Percentiles rank a stretch among this genome's conserved stretches.
These are phyloP conservation scores for Phthorimaea operculella DNA, from an alignment of 1,140 invertebrate genomes.

Conservation along the genomic window DNA sequence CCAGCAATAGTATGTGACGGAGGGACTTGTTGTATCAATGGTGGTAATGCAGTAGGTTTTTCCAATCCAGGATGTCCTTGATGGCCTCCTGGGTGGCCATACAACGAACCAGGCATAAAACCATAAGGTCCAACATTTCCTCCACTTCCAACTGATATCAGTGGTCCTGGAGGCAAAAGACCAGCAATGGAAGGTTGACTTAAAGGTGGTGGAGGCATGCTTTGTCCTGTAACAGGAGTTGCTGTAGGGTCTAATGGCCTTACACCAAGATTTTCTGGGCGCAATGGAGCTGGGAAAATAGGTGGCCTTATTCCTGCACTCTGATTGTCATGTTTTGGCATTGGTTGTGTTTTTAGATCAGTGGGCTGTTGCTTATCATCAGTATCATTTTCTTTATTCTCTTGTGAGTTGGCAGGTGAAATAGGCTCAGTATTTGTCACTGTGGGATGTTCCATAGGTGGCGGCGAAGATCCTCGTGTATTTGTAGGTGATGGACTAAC, in stretches of 20 bases:
- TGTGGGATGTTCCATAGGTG: slow-evolving; percentile 59
- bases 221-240: slow-evolving; percentile 42
- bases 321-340: slow-evolving; percentile 50
- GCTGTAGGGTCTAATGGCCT: slow-evolving; percentile 40
- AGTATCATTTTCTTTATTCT: slow-evolving; percentile 51
- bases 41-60: slow-evolving; percentile 53
- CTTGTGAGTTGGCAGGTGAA: slow-evolving; percentile 55
- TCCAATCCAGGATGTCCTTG: slow-evolving; percentile 49
- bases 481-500: slow-evolving; percentile 60
- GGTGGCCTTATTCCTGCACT: slow-evolving; percentile 52
- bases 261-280: slow-evolving; percentile 57
- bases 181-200: slow-evolving; percentile 67
- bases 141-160: slow-evolving; percentile 68
- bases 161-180: slow-evolving; percentile 66
- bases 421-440: slow-evolving; percentile 51
- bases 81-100: slow-evolving; percentile 50
- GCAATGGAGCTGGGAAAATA: slow-evolving; percentile 54
- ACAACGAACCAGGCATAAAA: slow-evolving; percentile 63
- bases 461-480: slow-evolving; percentile 44
- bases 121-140: slow-evolving; percentile 65
- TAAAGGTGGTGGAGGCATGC: slow-evolving; percentile 50
- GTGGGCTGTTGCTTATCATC: slow-evolving; percentile 62
- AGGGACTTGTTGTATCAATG: slow-evolving; percentile 68
- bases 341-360: slow-evolving; percentile 54
- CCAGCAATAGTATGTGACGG: slow-evolving; percentile 56